Percentiles rank a stretch among this genome's conserved stretches.
Conservation (phyloP, 2,888 invertebrate genomes). For the Chorisops tibialis region DNA sequence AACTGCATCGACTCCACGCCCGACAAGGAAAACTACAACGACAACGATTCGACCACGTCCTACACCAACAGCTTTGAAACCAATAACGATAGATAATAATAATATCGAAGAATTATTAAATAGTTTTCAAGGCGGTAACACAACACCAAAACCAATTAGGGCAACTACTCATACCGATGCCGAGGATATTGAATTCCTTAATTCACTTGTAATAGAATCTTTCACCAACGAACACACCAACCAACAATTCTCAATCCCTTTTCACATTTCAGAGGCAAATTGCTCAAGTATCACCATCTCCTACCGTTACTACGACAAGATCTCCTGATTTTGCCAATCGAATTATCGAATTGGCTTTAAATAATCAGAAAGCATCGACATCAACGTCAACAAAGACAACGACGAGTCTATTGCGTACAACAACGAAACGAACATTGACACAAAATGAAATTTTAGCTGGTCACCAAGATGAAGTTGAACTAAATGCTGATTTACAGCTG, state of each 20-base stretch:
- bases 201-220: conserved; percentile 57
- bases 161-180: conserved; percentile 55
- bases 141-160: conserved; percentile 49
- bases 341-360: conserved; percentile 57
- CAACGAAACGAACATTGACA: conserved; percentile 42
- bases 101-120: conserved; percentile 39
- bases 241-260: neutral
- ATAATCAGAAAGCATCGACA: conserved; percentile 40
- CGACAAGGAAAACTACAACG: conserved; percentile 31
- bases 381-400: conserved; percentile 34
- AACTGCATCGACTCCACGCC: conserved; percentile 14
- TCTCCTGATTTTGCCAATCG: conserved; percentile 53
- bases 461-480: conserved; percentile 38
- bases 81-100: conserved; percentile 42
- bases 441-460: conserved; percentile 31
- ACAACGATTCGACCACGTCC: conserved; percentile 25
- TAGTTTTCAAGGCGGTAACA: conserved; percentile 29
- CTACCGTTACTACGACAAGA: conserved; percentile 34
- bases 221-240: neutral
- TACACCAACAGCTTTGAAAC: conserved; percentile 42
- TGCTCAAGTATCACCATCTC: conserved; percentile 35
- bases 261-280: conserved; percentile 37
- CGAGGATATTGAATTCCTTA: conserved; percentile 60
- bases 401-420: conserved; percentile 42
- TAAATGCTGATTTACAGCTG: conserved; percentile 40